Evolutionary conservation across 1,140 invertebrate genomes (phyloP).

Genomic region (Caenorhabditis latens): DNA sequence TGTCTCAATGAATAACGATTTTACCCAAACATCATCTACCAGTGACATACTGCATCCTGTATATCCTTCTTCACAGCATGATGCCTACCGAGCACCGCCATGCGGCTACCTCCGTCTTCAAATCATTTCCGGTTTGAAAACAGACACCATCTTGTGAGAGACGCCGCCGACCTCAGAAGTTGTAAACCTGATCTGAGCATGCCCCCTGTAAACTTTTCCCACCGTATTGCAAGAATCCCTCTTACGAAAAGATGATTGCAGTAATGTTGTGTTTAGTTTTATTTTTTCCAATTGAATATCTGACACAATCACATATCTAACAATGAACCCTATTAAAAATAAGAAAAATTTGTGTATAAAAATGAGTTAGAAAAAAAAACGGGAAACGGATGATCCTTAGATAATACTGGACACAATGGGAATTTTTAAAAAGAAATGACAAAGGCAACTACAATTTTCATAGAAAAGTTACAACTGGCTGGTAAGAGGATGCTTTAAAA

Average conservation of each 20-base stretch:
- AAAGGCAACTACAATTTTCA: conserved; percentile 6
- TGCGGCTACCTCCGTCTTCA: background rate
- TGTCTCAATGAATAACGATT: too few species aligned
- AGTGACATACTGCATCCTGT: background rate
- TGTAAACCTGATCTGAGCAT: background rate
- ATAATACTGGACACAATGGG: conserved; percentile 30
- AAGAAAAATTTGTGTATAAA: background rate
- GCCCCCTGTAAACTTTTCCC: conserved; percentile 1
- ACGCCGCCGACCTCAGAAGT: conserved; percentile 23
- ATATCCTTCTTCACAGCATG: background rate
- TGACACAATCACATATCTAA: conserved; percentile 49
- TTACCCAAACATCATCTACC: too few species aligned
- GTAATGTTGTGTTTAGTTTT: background rate
- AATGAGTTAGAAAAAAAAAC: background rate
- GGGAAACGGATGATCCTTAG: background rate
- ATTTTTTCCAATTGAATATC: background rate
- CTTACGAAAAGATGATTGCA: background rate
- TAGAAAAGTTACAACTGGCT: background rate
- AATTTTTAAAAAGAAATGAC: background rate
- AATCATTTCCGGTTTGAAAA: conserved; percentile 51
- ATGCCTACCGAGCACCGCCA: too few species aligned
- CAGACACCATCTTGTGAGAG: background rate
- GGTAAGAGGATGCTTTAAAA: background rate
- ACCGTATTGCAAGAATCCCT: background rate
- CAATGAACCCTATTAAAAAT: conserved; percentile 8